Evolutionary conservation across 2,797 vertebrate genomes (phyloP), one percentile per base, ranked within the genome.

Genomic region (Takifugu rubripes): DNA sequence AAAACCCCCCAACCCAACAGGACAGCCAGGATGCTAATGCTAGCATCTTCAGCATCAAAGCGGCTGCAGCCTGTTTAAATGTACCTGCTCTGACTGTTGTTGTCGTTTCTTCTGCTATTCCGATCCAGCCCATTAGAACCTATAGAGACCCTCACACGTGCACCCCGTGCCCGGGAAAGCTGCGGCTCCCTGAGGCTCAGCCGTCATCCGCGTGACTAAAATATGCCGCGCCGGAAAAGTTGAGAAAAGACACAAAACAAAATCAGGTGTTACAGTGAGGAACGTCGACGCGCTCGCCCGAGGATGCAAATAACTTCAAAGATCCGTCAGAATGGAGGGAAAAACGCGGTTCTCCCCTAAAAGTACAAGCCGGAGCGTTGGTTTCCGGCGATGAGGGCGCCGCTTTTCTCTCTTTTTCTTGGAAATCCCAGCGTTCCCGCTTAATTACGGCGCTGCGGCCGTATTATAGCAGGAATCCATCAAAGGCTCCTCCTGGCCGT

Each of bases 281-380:
- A 77, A 77, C 70, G 66, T 49, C 59, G 60, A 82, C 68, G 61
- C 63, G 58, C 66, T 79, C 44, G 76, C 87, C 83, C 29, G 54
- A 64, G 85, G 87, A 85, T 54, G 85, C 61, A 72, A 74, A 87
- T 72, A 84, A 83, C 82, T 86, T 89, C 75, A 91, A 84, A 88
- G 79, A 82, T 75, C 64, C 72, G 74, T 78, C 75, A 78, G 51
- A 56, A 47, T 68, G 77, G n/a, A 4, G 14, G 27, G 45, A 56
- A 40, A 50, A 44, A 16, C 48, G 42, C 15, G 14, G 25, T 33
- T 27, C 16, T 3, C 42, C 44, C 50, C 50, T 49, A 42, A 70
- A 71, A 71, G 42, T 55, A 59, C 31, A 17, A 26, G 24, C 29
- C 52, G 17, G 42, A 70, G 11, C 9, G n/a, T 24, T 65, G 58